Evolutionary conservation across 2,888 invertebrate species (phyloP).

Genomic region (Aleiodes alternator): DNA sequence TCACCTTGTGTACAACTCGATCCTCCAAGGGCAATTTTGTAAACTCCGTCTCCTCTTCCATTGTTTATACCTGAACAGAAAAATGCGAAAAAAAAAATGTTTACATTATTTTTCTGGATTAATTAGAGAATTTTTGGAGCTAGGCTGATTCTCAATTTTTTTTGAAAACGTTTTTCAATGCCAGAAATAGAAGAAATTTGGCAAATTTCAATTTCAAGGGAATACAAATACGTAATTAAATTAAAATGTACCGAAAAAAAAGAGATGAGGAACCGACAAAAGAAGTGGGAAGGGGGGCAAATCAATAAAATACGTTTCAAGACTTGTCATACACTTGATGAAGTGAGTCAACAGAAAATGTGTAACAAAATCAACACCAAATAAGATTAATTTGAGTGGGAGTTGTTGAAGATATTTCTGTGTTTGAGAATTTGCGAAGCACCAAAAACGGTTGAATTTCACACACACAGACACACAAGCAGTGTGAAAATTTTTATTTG

Average conservation of each 20-base stretch:
- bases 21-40: slow-evolving; percentile 93
- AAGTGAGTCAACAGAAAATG: slow-evolving; percentile 28
- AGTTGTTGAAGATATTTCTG: slow-evolving; percentile 25
- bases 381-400: slow-evolving; percentile 38
- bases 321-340: slow-evolving; percentile 15
- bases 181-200: background rate
- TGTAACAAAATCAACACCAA: slow-evolving; percentile 30
- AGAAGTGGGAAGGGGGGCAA: slow-evolving; percentile 1
- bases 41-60: slow-evolving; percentile 92
- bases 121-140: background rate
- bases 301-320: background rate
- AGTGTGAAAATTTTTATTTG: background rate
- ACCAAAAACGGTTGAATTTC: slow-evolving; percentile 17
- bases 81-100: slow-evolving; percentile 1
- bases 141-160: background rate
- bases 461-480: slow-evolving; percentile 36
- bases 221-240: slow-evolving; percentile 3
- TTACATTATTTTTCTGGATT: background rate
- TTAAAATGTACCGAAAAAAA: background rate
- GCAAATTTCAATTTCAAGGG: background rate
- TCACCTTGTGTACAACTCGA: slow-evolving; percentile 91
- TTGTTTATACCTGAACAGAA: slow-evolving; percentile 69
- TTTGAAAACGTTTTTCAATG: background rate
- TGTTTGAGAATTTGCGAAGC: slow-evolving; percentile 4
- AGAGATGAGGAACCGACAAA: slow-evolving; percentile 13